A percentile compares a stretch with the other conserved stretches of the same genome.
These are phyloP conservation scores for Pipistrellus pipistrellus DNA, from an alignment of 2,797 vertebrate species.

Conservation along the genomic window DNA sequence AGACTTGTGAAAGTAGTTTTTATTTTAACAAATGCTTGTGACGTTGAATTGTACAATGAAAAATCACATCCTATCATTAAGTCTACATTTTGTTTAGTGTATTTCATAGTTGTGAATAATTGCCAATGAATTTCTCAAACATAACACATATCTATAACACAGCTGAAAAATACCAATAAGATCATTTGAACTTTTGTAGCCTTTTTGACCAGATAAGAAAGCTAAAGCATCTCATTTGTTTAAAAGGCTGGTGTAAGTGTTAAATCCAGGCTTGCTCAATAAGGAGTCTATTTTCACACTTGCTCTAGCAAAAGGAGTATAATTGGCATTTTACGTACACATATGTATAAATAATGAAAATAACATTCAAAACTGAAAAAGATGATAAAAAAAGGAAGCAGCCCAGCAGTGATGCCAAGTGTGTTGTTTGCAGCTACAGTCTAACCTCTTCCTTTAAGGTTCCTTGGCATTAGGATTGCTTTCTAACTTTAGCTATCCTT, in stretches of 20 bases:
- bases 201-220: constrained; percentile 63
- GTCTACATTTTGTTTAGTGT: not conserved
- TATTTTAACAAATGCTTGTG: not conserved
- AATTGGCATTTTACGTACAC: not conserved
- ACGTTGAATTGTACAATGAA: constrained; percentile 16
- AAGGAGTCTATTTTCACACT: constrained; percentile 29
- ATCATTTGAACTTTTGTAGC: not conserved
- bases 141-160: not conserved
- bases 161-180: not conserved
- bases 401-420: accelerated
- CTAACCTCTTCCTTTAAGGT: not conserved
- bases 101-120: constrained; percentile 8
- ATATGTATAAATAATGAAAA: not conserved
- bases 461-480: not conserved
- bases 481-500: constrained; percentile 3
- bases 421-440: not conserved
- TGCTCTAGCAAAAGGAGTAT: not conserved
- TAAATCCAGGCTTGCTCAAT: constrained; percentile 70
- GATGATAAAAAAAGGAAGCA: not conserved
- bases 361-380: not conserved
- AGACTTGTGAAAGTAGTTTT: not conserved
- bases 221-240: constrained; percentile 40
- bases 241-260: constrained; percentile 26
- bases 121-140: not conserved
- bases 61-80: not conserved